Evolutionary conservation across 2,113 vertebrate genomes (phyloP).

Genomic region (Osmerus eperlanus): DNA sequence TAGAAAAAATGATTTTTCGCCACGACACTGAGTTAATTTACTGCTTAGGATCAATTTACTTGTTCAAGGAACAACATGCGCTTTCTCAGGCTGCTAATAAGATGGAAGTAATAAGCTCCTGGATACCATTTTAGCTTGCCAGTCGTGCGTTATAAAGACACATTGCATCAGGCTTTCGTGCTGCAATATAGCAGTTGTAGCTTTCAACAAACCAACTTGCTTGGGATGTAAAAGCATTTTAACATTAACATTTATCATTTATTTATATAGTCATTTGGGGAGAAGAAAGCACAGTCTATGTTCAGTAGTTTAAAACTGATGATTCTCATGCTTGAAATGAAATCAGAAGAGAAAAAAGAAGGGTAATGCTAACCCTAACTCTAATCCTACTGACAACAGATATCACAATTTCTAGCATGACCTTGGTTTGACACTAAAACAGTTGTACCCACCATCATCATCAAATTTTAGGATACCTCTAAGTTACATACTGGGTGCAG

Average conservation of each 20-base stretch:
- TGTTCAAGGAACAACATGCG: constrained; percentile 44
- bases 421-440: too few relatives aligned
- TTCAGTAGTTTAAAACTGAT: constrained; percentile 23
- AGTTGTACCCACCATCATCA: too few relatives aligned
- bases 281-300: not conserved
- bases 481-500: too few relatives aligned
- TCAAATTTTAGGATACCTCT: too few relatives aligned
- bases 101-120: constrained; percentile 60
- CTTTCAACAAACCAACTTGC: constrained; percentile 23
- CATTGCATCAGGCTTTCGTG: constrained; percentile 42
- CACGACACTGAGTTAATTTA: constrained; percentile 49
- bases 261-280: constrained; percentile 5
- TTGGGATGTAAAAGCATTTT: constrained; percentile 31
- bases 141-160: constrained; percentile 65
- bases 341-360: constrained; percentile 7
- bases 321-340: constrained; percentile 35
- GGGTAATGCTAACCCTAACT: too few relatives aligned
- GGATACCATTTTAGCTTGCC: constrained; percentile 38
- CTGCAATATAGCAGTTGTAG: constrained; percentile 22
- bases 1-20: constrained; percentile 49
- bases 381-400: too few relatives aligned
- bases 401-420: too few relatives aligned
- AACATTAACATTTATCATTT: constrained; percentile 9
- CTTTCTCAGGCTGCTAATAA: constrained; percentile 62
- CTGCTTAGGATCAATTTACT: constrained; percentile 63